phyloP scores from a whole-genome alignment of 2,888 invertebrate species.

The Pseudococcus jackbeardsleyi region DNA sequence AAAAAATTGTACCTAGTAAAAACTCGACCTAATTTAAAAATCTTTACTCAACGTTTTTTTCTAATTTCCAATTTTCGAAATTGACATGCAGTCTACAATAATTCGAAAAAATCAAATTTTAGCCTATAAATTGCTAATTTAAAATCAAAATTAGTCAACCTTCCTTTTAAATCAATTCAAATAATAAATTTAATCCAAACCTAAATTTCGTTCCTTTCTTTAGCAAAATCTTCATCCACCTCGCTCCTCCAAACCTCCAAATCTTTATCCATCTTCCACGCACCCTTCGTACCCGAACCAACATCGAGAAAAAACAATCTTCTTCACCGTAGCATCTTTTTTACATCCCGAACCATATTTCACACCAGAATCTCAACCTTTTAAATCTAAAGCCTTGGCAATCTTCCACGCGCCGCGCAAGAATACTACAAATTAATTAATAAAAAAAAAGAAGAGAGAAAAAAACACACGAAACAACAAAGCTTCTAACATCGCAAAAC shows the following conservation, averaged over 20 bases:
- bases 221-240: neutral
- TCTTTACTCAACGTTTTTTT: too few relatives aligned
- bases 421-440: conserved; percentile 50
- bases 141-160: too few relatives aligned
- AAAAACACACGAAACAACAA: conserved; percentile 14
- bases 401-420: conserved; percentile 20
- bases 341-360: conserved; percentile 7
- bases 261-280: neutral
- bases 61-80: too few relatives aligned
- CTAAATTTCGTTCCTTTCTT: neutral
- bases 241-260: neutral
- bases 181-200: too few relatives aligned
- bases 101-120: too few relatives aligned
- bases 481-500: conserved; percentile 20
- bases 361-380: conserved; percentile 32
- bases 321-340: neutral
- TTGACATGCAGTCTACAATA: too few relatives aligned
- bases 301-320: neutral
- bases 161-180: too few relatives aligned
- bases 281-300: neutral
- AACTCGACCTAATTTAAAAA: too few relatives aligned
- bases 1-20: too few relatives aligned
- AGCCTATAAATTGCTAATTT: too few relatives aligned
- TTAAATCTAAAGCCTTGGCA: conserved; percentile 45
- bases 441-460: neutral